phyloP scores from a whole-genome alignment of 2,113 vertebrate species.

The Lophius piscatorius region DNA sequence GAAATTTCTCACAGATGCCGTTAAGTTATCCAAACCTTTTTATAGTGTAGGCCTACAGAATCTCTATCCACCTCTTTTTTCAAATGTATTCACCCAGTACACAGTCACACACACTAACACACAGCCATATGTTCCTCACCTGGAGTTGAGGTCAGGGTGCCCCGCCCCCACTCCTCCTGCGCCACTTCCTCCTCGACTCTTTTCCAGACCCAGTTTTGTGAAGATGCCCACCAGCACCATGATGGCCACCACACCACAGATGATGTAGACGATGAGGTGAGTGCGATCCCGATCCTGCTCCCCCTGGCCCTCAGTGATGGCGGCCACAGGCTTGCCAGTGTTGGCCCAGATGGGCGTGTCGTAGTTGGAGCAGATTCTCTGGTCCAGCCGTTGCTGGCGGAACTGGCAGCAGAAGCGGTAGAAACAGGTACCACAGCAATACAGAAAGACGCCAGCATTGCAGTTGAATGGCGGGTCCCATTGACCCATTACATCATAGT shows the following conservation, averaged over 20 bases:
- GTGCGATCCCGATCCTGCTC: conserved; percentile 86
- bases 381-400: conserved; percentile 89
- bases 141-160: conserved; percentile 86
- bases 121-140: conserved; percentile 77
- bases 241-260: conserved; percentile 92
- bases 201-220: conserved; percentile 91
- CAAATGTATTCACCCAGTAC: too few species aligned
- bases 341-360: conserved; percentile 92
- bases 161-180: conserved; percentile 38
- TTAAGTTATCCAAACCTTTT: too few species aligned
- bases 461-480: conserved; percentile 99
- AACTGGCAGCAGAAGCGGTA: conserved; percentile 99
- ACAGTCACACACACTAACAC: neutral
- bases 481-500: conserved; percentile 98
- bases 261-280: conserved; percentile 93
- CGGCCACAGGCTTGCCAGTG: conserved; percentile 86
- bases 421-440: conserved; percentile 97
- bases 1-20: too few species aligned
- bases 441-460: conserved; percentile 90
- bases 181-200: conserved; percentile 77
- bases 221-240: conserved; percentile 95
- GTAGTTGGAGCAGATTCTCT: conserved; percentile 92
- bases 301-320: conserved; percentile 81
- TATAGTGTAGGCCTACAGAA: too few species aligned
- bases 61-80: too few species aligned